Evolutionary conservation across 2,888 invertebrate species (phyloP).

Genomic region (Oegoconia quadripuncta): DNA sequence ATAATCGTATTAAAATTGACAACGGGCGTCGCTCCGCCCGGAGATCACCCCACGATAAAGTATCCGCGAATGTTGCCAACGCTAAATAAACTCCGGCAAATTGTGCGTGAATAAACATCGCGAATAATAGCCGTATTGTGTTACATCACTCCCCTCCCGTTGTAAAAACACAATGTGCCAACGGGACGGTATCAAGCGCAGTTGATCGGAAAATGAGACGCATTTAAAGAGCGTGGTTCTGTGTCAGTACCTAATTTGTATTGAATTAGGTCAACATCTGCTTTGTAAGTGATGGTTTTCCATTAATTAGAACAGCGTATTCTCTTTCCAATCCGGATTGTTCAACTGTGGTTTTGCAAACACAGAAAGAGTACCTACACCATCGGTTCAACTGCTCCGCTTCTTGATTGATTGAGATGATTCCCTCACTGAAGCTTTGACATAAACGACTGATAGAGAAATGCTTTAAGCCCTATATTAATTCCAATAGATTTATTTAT

Average conservation of each 20-base stretch:
- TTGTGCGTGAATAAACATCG: constrained; percentile 75
- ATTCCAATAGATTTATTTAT: no score
- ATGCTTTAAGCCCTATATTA: no score
- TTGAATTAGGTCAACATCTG: neutral
- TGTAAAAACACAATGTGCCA: constrained; percentile 29
- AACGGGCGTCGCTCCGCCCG: constrained; percentile 20
- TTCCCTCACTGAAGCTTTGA: no score
- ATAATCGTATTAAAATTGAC: constrained; percentile 49
- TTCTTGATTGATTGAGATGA: no score
- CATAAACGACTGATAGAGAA: no score
- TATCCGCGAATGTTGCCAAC: constrained; percentile 54
- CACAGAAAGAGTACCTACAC: no score
- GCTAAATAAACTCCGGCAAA: constrained; percentile 71
- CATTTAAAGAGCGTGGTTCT: neutral
- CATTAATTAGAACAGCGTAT: no score
- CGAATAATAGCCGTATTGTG: constrained; percentile 72
- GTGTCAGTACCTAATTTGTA: neutral
- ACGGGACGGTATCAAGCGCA: constrained; percentile 24
- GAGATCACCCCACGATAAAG: constrained; percentile 10
- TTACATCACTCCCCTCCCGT: constrained; percentile 41
- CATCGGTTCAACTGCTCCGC: no score
- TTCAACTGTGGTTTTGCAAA: no score
- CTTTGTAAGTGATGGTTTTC: no score
- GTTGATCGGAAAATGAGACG: constrained; percentile 32
- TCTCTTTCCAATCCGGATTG: no score